Percentiles rank a stretch among this genome's conserved stretches.
Evolutionary conservation across 1,140 invertebrate species (phyloP).

Genomic region (Diorhabda sublineata): DNA sequence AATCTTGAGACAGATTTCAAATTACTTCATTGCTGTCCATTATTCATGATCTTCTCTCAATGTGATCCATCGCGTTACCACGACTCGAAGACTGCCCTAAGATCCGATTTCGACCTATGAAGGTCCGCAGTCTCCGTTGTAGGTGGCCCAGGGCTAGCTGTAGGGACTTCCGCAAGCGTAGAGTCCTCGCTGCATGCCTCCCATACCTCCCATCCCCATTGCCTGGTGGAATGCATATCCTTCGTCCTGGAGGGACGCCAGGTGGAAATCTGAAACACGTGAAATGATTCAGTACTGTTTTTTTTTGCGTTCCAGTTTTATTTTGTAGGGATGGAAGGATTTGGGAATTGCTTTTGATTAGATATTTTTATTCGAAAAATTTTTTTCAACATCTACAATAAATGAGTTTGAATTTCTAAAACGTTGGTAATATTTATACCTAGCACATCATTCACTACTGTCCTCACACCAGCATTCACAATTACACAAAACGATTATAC

Average conservation of each 20-base stretch:
- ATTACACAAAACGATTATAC: too few relatives aligned
- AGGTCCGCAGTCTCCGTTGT: slow-evolving; percentile 49
- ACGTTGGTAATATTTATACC: too few relatives aligned
- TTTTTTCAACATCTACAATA: background rate
- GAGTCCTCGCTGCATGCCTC: slow-evolving; percentile 49
- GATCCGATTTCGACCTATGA: slow-evolving; percentile 45
- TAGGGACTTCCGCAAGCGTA: slow-evolving; percentile 50
- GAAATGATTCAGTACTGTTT: background rate
- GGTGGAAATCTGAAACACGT: slow-evolving; percentile 49
- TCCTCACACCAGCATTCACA: too few relatives aligned
- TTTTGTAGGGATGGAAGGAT: slow-evolving; percentile 18
- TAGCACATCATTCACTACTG: too few relatives aligned
- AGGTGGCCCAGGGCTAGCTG: slow-evolving; percentile 50
- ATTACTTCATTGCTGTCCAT: too few relatives aligned
- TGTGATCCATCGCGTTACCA: slow-evolving; percentile 34
- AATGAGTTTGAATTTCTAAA: too few relatives aligned
- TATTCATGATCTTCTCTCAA: background rate
- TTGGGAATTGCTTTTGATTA: background rate
- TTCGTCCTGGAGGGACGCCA: slow-evolving; percentile 51
- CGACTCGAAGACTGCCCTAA: slow-evolving; percentile 42
- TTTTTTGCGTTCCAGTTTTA: background rate
- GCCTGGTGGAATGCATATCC: slow-evolving; percentile 51
- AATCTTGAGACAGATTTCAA: too few relatives aligned
- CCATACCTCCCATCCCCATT: slow-evolving; percentile 50
- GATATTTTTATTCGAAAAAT: background rate